A percentile compares a stretch with the other conserved stretches of the same genome.
These are phyloP conservation scores for Thecophora atra DNA, from an alignment of 2,888 invertebrate genomes.

Conservation along the genomic window DNA sequence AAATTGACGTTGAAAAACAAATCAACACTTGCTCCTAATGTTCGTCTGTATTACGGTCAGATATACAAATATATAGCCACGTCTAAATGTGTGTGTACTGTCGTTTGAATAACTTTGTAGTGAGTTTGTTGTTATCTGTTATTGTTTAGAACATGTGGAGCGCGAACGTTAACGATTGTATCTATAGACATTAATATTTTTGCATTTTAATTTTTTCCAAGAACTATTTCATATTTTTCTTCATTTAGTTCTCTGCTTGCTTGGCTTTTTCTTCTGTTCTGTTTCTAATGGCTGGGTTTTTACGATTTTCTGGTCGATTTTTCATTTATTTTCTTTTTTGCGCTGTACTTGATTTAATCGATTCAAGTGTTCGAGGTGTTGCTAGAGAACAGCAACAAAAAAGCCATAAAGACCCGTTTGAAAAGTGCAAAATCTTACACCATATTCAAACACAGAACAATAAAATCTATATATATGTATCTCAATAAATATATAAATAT, in stretches of 20 bases:
- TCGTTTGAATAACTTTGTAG: neutral
- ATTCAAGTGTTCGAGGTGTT: no score
- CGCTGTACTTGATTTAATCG: no score
- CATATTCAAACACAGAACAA: no score
- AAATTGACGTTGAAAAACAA: no score
- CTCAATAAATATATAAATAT: no score
- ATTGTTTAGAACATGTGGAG: neutral
- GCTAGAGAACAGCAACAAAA: no score
- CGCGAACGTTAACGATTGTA: neutral
- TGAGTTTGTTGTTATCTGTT: neutral
- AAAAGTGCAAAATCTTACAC: no score
- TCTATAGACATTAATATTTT: slow-evolving; percentile 7
- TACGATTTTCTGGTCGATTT: neutral
- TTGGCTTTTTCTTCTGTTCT: no score
- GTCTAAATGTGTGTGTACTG: neutral
- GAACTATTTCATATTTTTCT: neutral
- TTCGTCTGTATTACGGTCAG: neutral
- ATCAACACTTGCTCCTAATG: no score
- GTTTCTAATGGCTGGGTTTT: slow-evolving; percentile 2
- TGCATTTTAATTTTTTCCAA: slow-evolving; percentile 10
- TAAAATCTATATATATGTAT: no score
- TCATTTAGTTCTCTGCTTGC: no score
- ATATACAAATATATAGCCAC: neutral
- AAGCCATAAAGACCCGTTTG: no score
- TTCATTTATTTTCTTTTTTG: neutral